Evolutionary conservation across 37 sponge, comb jelly and placozoan genomes (phyloP), one percentile per base, ranked within the genome.

Genomic region (Aphrocallistes beatrix): DNA sequence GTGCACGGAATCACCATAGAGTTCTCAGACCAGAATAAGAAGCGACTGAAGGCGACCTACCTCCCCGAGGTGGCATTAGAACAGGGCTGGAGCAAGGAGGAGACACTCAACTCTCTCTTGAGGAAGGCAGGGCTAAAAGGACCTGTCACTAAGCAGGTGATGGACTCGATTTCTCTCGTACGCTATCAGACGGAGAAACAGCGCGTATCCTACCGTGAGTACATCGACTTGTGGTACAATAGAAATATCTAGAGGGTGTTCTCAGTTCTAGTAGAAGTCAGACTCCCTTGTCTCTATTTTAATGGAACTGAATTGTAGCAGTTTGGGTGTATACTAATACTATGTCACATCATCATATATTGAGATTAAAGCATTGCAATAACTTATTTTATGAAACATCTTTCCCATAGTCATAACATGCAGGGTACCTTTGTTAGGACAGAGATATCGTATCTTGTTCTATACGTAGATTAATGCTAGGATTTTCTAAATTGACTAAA

Each of bases 11-110:
- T 98, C 16, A 94, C 92, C 86, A 95, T 98, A 36, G 96, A 98
- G 82, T 94, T 98, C 83, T 36, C 25, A 16, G 60, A 83, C 0
- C 38, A 85, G 10, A 39, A 84, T 23, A 83, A 87, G 1, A 36
- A 36, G 3, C 23, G 30, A 32, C 91, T 85, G 88, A 91, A 91
- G 36, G 99, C 99, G 1, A 98, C 99, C 1, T 98, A 95, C 50
- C 92, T 98, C 9, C 99, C 99, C 1, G 99, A 98, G 81, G 94
- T 98, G n/a, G 91, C 96, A 13, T n/a, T 6, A 30, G 99, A 98
- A 32, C 94, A 93, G 84, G 96, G 93, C 25, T 98, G 99, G 99
- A 92, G 51, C 30, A 94, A 92, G 83, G 49, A 87, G 17, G 89
- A 93, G 51, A 90, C 99, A 0, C 83, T 98, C 0, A 93, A 94